A percentile compares a stretch with the other conserved stretches of the same genome.
phyloP scores from a whole-genome alignment of 1,140 invertebrate species.

The Drosophila nasuta region DNA sequence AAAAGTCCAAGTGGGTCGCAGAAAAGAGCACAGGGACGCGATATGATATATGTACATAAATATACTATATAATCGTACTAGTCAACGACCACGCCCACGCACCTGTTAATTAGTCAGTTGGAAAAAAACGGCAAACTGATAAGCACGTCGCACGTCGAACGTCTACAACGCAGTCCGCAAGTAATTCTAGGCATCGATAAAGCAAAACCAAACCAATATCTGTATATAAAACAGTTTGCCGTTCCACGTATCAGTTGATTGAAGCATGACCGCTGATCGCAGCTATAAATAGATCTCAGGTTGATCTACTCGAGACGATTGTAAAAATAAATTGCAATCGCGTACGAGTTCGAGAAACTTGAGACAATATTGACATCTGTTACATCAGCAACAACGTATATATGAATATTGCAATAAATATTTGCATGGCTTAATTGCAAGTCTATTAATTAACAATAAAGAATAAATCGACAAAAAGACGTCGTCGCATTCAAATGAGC shows the following conservation, averaged over 20 bases:
- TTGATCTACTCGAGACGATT: slow-evolving; percentile 12
- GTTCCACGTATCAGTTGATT: slow-evolving; percentile 34
- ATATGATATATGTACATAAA: slow-evolving; percentile 21
- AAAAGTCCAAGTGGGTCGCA: slow-evolving; percentile 29
- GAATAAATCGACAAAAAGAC: slow-evolving; percentile 3
- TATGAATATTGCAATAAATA: slow-evolving; percentile 8
- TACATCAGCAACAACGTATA: slow-evolving; percentile 21
- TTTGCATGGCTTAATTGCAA: neutral
- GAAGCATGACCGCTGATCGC: slow-evolving; percentile 20
- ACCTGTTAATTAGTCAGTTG: slow-evolving; percentile 37
- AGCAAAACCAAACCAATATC: neutral
- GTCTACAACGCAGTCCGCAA: neutral
- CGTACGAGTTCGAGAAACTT: neutral
- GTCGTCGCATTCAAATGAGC: neutral
- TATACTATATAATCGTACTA: neutral
- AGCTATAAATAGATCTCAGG: slow-evolving; percentile 42
- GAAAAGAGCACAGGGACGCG: slow-evolving; percentile 47
- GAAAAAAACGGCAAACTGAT: slow-evolving; percentile 56
- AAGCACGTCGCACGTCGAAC: slow-evolving; percentile 25
- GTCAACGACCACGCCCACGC: slow-evolving; percentile 27
- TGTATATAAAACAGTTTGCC: slow-evolving; percentile 7
- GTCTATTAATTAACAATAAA: neutral
- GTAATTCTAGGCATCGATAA: slow-evolving; percentile 30
- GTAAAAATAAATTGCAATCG: slow-evolving; percentile 42
- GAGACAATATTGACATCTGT: slow-evolving; percentile 36